Evolutionary conservation across 2,888 invertebrate species (phyloP), one percentile per base, ranked within the genome.

Genomic region (Fragum sueziense): DNA sequence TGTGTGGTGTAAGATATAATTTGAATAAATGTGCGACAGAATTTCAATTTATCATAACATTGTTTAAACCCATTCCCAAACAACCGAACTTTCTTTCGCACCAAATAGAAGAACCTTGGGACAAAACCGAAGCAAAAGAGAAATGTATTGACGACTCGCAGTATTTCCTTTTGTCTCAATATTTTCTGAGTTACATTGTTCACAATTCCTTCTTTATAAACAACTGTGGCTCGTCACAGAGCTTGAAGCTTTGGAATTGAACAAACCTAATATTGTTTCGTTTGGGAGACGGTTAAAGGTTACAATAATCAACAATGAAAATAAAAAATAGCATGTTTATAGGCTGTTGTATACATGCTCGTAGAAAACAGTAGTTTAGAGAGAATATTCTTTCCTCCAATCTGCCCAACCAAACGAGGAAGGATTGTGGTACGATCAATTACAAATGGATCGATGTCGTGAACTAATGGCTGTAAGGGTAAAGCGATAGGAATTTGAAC

Each of bases 401-500:
- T n/a, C n/a, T n/a, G n/a, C n/a, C n/a, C n/a, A n/a, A n/a, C n/a
- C n/a, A n/a, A n/a, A n/a, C n/a, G n/a, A n/a, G n/a, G n/a, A n/a
- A n/a, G n/a, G n/a, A n/a, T n/a, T n/a, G n/a, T n/a, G n/a, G n/a
- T n/a, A n/a, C n/a, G 47, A 47, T 47, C 47, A 4, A 9, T 47
- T 47, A 47, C 47, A 47, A 9, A 3, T 2, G 47, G 47, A 47
- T 47, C 47, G n/a, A 47, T 47, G 47, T 20, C 47, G n/a, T 47
- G 4, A 14, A 47, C 47, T 47, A 47, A n/a, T n/a, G 17, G 14
- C 37, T 47, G 25, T 2, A 14, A 57, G 47, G 47, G 47, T 47
- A 47, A 47, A 47, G 47, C 47, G 47, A 33, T 25, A 65, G 65
- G 65, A 65, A 65, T 65, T 65, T 41, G 9, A 65, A 65, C 17